Percentiles rank a stretch among this genome's conserved stretches.
Evolutionary conservation across 2,113 vertebrate species (phyloP).

Genomic region (Plestiodon gilberti): DNA sequence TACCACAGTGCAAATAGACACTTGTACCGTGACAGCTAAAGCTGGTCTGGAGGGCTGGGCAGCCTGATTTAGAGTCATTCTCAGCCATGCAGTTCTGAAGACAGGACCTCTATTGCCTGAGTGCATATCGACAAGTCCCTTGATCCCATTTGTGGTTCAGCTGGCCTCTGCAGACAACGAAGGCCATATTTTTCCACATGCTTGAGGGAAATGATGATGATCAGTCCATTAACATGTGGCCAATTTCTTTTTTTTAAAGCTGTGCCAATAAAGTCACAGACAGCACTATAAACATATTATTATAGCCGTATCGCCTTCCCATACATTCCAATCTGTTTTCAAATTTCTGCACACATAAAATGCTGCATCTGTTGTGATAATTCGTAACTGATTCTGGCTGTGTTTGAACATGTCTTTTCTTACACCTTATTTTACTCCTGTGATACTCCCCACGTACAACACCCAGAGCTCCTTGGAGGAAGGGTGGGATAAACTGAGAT

Average conservation of each 20-base stretch:
- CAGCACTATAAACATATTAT: not conserved
- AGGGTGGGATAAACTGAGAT: no score
- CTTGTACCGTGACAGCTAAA: not conserved
- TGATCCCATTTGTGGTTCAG: not conserved
- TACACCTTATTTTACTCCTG: not conserved
- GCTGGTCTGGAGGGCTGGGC: not conserved
- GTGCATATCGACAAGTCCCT: not conserved
- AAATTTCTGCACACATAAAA: not conserved
- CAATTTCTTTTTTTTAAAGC: not conserved
- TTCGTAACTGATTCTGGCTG: slow-evolving; percentile 33
- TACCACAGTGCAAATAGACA: not conserved
- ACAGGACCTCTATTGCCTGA: not conserved
- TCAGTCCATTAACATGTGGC: not conserved
- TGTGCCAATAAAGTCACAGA: not conserved
- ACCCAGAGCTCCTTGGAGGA: no score
- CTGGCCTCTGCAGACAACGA: not conserved
- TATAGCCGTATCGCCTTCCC: not conserved
- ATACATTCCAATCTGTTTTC: slow-evolving; percentile 16
- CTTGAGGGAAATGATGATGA: not conserved
- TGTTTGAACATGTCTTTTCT: not conserved
- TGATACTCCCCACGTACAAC: not conserved
- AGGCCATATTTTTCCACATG: not conserved
- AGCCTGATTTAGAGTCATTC: not conserved
- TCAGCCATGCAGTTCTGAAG: not conserved
- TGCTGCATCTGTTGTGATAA: slow-evolving; percentile 28